Evolutionary conservation across 92 coral and sea anemone species (phyloP), one percentile per base, ranked within the genome.

Genomic region (Epizoanthus scotinus): DNA sequence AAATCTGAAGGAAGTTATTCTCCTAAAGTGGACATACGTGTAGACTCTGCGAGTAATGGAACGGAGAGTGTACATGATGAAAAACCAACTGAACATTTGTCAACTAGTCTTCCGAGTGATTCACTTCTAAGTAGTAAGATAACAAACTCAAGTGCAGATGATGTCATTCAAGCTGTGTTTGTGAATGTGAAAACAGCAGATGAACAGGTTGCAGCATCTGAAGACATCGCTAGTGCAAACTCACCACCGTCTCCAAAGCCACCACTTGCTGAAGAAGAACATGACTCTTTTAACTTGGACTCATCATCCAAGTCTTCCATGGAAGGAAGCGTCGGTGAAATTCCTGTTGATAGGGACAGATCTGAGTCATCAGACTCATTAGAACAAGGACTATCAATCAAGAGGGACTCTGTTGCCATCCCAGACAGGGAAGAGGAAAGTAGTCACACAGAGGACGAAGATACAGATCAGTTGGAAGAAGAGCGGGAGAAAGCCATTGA

Each of bases 401-500:
- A 89, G 86, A 93, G 91, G 47, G 93, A 89, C 50, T 86, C 89
- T 8, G 89, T 64, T 2, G 77, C 83, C 9, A 63, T 81, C 36
- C 77, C 60, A 19, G 78, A 67, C 26, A 83, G 73, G 63, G 83
- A 34, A 69, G 87, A 63, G 20, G 62, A 28, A 2, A 58, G 24
- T 13, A 50, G 78, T 61, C 80, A 79, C 22, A 82, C 24, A 40
- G 85, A 87, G 6, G 74, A 70, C 34, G 89, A 87, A 25, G 90
- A 92, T 57, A 18, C 29, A 3, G 82, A 80, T 27, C 85, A 73
- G 12, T 65, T 84, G 38, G 61, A 86, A 66, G 94, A 90, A 22
- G 97, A 92, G 78, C 79, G 78, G 54, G 89, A 85, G 62, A 90
- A 92, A 56, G 97, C 97, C 3, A 87, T 92, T 31, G 91, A 77